Conservation (phyloP, 2,888 invertebrate genomes). For the Himalopsyche japonica region DNA sequence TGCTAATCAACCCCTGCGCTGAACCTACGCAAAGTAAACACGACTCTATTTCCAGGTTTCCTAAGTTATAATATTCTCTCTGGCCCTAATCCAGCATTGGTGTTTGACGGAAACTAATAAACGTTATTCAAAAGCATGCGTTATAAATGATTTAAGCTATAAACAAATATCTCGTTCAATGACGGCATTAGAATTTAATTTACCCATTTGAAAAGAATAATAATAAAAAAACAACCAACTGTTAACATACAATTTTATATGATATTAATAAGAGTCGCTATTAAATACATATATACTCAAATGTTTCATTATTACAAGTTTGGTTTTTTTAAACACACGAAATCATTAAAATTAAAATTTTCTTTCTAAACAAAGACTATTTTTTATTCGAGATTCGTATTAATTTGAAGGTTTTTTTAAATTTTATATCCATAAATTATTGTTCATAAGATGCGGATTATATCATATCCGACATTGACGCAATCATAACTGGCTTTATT, state of each 20-base stretch:
- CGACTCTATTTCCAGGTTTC: neutral
- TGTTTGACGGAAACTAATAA: neutral
- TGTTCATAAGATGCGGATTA: no score
- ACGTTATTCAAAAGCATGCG: neutral
- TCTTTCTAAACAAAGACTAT: no score
- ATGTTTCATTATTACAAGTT: no score
- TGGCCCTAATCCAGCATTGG: neutral
- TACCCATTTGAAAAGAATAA: neutral
- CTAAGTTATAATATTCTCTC: neutral
- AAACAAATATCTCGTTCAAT: neutral
- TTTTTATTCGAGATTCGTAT: no score
- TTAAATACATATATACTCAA: no score
- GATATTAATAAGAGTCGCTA: neutral
- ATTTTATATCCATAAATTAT: no score
- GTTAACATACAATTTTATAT: neutral
- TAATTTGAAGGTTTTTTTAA: no score
- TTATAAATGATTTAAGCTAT: neutral
- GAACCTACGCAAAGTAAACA: neutral
- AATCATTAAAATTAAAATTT: no score
- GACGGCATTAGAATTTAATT: neutral
- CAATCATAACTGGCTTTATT: no score
- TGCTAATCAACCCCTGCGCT: conserved; percentile 11
- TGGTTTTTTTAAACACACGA: no score
- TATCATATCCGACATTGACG: no score
- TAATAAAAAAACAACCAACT: neutral